Percentiles rank a stretch among this genome's conserved stretches.
Conservation (phyloP, 2,888 invertebrate genomes). For the Icerya purchasi region DNA sequence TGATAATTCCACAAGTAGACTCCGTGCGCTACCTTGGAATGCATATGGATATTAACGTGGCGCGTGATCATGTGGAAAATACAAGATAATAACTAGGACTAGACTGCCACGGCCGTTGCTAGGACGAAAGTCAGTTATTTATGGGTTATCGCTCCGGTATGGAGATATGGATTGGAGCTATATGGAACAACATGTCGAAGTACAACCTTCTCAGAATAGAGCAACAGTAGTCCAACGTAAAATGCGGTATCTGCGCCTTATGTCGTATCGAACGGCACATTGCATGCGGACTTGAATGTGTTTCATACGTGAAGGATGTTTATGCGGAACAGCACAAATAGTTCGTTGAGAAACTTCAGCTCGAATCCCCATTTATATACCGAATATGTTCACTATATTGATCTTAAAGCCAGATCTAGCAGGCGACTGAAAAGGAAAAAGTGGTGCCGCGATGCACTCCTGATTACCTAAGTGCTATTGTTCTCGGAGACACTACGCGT, state of each 20-base stretch:
- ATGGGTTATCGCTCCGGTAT: too few relatives aligned
- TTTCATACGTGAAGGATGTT: background rate
- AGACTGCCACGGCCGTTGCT: too few relatives aligned
- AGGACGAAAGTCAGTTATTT: too few relatives aligned
- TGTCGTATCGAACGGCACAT: background rate
- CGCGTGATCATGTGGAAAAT: too few relatives aligned
- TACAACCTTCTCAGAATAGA: background rate
- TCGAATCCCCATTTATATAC: background rate
- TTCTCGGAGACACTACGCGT: too few relatives aligned
- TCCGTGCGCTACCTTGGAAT: too few relatives aligned
- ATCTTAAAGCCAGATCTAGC: background rate
- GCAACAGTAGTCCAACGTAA: background rate
- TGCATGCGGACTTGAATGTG: background rate
- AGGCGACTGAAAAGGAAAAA: background rate
- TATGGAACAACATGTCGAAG: background rate
- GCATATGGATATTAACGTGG: too few relatives aligned
- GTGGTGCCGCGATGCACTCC: background rate
- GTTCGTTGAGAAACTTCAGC: background rate
- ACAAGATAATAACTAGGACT: too few relatives aligned
- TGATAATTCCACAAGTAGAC: too few relatives aligned
- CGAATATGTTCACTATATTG: background rate
- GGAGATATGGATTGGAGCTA: background rate
- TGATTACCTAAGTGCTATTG: background rate
- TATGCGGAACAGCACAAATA: background rate
- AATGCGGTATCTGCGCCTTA: background rate